phyloP scores from a whole-genome alignment of 2,888 invertebrate species.

The Cosmia pyralina region DNA sequence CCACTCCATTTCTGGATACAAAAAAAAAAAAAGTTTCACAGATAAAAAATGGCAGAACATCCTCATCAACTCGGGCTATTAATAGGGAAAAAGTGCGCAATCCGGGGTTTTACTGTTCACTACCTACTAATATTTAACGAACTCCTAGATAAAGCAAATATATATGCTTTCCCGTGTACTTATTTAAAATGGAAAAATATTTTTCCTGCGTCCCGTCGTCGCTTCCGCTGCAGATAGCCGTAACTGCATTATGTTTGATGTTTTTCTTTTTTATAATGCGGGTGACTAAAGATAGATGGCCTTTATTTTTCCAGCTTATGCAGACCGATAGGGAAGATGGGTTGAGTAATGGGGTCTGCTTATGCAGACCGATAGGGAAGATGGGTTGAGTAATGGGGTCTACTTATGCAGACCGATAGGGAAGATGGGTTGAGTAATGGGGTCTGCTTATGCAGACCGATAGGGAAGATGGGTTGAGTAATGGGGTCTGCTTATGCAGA shows the following conservation, averaged over 20 bases:
- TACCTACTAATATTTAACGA: constrained; percentile 87
- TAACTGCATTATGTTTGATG: constrained; percentile 71
- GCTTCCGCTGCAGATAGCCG: constrained; percentile 71
- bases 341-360: constrained; percentile 17
- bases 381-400: constrained; percentile 29
- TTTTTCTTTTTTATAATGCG: constrained; percentile 71
- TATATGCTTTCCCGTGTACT: constrained; percentile 81
- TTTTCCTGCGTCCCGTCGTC: constrained; percentile 82
- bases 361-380: constrained; percentile 54
- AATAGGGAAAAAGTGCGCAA: constrained; percentile 83
- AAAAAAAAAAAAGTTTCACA: constrained; percentile 71
- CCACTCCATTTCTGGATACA: constrained; percentile 76
- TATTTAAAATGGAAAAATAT: constrained; percentile 90
- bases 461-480: constrained; percentile 38
- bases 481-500: constrained; percentile 46
- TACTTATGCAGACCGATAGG: constrained; percentile 54
- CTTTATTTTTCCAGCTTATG: constrained; percentile 62
- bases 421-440: constrained; percentile 34
- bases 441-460: constrained; percentile 52
- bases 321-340: constrained; percentile 49
- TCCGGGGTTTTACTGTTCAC: constrained; percentile 77
- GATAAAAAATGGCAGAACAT: constrained; percentile 72
- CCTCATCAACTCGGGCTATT: constrained; percentile 80
- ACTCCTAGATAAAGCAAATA: constrained; percentile 87
- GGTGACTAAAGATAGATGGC: constrained; percentile 66